Evolutionary conservation across 1,140 invertebrate genomes (phyloP), one percentile per base, ranked within the genome.

Genomic region (Prorops nasuta): DNA sequence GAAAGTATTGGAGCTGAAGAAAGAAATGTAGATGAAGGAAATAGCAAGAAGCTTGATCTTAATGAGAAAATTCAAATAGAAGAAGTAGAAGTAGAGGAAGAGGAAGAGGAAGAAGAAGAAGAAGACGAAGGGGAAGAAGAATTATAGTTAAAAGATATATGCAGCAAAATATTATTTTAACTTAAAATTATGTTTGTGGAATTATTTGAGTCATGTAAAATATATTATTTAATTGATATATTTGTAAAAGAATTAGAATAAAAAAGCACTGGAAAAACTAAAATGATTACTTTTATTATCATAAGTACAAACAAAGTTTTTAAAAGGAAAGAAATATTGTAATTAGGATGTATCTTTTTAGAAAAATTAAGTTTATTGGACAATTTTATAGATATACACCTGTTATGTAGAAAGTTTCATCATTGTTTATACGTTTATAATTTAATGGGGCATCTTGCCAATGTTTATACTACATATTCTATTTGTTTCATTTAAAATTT

Each of bases 321-420:
- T n/a, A n/a, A n/a, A n/a, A n/a, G n/a, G n/a, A n/a, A n/a, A n/a
- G n/a, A n/a, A n/a, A n/a, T n/a, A n/a, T n/a, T n/a, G n/a, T n/a
- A n/a, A n/a, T n/a, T n/a, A n/a, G n/a, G n/a, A n/a, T n/a, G 18
- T 41, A 46, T 46, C 64, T 65, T 69, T 61, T 61, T 74, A 75
- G 54, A 76, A 74, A 74, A 77, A 74, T 72, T 56, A 70, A 75
- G 65, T 74, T 75, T 77, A 75, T 72, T 74, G 56, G 51, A 74
- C 58, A 72, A 66, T 72, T 68, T 69, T 67, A 68, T 72, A 69
- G 64, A 72, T 64, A 64, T 72, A 74, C 62, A 74, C 58, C 46
- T 68, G 58, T 71, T 72, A 75, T 58, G 64, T 75, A 75, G 63
- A 74, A 74, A 75, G 61, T 73, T 72, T 60, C 46, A 54, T 64